These are phyloP conservation scores for Danionella dracula DNA, from an alignment of 2,797 vertebrate genomes.

Conservation along the genomic window DNA sequence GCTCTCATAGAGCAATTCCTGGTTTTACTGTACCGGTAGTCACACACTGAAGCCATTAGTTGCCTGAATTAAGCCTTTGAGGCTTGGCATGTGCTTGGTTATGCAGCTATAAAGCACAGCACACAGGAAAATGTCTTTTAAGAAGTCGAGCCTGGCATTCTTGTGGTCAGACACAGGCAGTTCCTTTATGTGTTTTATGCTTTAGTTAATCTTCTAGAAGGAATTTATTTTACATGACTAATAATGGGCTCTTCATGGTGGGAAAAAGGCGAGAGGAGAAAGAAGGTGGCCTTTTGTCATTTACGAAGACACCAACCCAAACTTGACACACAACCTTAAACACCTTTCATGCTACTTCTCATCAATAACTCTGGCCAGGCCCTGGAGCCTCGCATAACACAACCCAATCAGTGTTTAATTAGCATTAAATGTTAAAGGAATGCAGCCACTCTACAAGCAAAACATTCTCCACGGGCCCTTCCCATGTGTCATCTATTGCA, in stretches of 20 bases:
- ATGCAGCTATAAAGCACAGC: constrained; percentile 56
- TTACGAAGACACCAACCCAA: constrained; percentile 33
- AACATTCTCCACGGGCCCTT: constrained; percentile 56
- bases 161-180: constrained; percentile 69
- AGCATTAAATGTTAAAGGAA: constrained; percentile 60
- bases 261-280: constrained; percentile 50
- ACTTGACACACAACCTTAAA: not conserved
- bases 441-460: constrained; percentile 53
- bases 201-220: constrained; percentile 68
- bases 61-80: constrained; percentile 65
- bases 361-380: constrained; percentile 24
- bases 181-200: constrained; percentile 68
- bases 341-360: constrained; percentile 16
- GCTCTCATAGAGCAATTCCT: constrained; percentile 50
- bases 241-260: constrained; percentile 54
- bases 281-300: constrained; percentile 45
- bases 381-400: constrained; percentile 41
- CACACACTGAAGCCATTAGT: constrained; percentile 73
- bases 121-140: constrained; percentile 61
- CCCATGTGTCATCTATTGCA: constrained; percentile 45
- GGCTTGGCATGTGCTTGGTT: constrained; percentile 60
- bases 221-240: constrained; percentile 64
- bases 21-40: constrained; percentile 70
- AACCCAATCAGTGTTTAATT: constrained; percentile 66
- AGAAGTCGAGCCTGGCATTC: constrained; percentile 62